Conservation (phyloP, 2,888 invertebrate species). For the Leucophora obtusa region DNA sequence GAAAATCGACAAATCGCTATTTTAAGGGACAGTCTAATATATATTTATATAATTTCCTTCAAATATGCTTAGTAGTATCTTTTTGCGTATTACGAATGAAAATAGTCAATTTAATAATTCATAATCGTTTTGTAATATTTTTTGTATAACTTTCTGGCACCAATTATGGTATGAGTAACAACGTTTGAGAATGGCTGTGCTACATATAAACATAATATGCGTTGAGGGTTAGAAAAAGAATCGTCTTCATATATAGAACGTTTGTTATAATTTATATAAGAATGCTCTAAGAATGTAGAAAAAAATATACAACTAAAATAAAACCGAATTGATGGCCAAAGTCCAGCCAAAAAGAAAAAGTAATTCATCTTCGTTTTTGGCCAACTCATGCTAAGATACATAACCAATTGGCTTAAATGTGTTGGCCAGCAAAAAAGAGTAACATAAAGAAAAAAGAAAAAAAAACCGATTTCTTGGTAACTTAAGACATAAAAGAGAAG, state of each 20-base stretch:
- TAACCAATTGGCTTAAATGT: conserved; percentile 35
- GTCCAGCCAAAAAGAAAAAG: conserved; percentile 63
- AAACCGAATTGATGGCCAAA: conserved; percentile 61
- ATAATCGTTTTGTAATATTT: no score
- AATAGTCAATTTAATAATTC: no score
- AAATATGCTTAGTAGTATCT: no score
- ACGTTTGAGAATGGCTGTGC: no score
- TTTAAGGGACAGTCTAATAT: no score
- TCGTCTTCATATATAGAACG: conserved; percentile 17
- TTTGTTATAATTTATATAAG: conserved; percentile 42
- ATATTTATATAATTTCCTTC: no score
- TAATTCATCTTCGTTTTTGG: conserved; percentile 65
- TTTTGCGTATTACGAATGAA: no score
- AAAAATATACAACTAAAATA: conserved; percentile 7
- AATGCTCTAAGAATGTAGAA: conserved; percentile 23
- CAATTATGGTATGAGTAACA: no score
- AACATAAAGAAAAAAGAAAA: conserved; percentile 31
- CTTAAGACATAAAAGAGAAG: neutral
- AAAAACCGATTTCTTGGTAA: conserved; percentile 17
- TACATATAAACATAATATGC: neutral
- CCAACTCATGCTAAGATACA: conserved; percentile 29
- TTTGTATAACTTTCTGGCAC: no score
- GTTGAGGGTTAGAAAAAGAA: neutral
- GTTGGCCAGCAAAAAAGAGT: conserved; percentile 21
- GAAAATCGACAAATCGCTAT: no score